Percentiles rank a stretch among this genome's conserved stretches.
These are phyloP conservation scores for Aquatica leii DNA, from an alignment of 2,888 invertebrate species.

Conservation along the genomic window DNA sequence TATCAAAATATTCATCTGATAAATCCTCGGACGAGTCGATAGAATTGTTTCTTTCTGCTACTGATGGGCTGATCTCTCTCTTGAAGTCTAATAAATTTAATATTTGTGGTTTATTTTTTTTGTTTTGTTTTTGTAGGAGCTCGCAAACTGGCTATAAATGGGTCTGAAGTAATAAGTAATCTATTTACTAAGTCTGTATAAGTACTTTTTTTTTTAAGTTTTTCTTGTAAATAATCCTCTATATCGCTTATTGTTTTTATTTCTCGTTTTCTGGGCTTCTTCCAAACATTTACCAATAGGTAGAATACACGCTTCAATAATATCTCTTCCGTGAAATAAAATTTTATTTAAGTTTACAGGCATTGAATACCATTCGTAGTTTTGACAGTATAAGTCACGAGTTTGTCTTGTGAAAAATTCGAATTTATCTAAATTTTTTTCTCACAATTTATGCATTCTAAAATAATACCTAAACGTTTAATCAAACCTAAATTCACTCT, in stretches of 20 bases:
- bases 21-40: too few species aligned
- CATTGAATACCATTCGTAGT: not conserved
- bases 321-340: slow-evolving; percentile 21
- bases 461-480: slow-evolving; percentile 8
- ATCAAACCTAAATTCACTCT: slow-evolving; percentile 17
- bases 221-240: slow-evolving; percentile 1
- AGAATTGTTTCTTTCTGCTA: too few species aligned
- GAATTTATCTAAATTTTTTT: not conserved
- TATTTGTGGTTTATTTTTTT: too few species aligned
- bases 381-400: not conserved
- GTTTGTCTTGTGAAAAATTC: not conserved
- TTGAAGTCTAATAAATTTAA: too few species aligned
- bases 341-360: slow-evolving; percentile 19
- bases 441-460: slow-evolving; percentile 3
- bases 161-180: not conserved
- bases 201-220: not conserved
- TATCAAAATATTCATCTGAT: too few species aligned
- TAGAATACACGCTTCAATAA: slow-evolving; percentile 17
- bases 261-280: slow-evolving; percentile 17
- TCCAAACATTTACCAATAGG: slow-evolving; percentile 21
- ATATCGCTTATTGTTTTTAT: slow-evolving; percentile 2
- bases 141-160: not conserved
- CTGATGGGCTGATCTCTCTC: too few species aligned
- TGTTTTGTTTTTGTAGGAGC: not conserved
- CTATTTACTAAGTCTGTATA: not conserved